A percentile compares a stretch with the other conserved stretches of the same genome.
Evolutionary conservation across 2,113 vertebrate genomes (phyloP).

Genomic region (Platycercus adscitus): DNA sequence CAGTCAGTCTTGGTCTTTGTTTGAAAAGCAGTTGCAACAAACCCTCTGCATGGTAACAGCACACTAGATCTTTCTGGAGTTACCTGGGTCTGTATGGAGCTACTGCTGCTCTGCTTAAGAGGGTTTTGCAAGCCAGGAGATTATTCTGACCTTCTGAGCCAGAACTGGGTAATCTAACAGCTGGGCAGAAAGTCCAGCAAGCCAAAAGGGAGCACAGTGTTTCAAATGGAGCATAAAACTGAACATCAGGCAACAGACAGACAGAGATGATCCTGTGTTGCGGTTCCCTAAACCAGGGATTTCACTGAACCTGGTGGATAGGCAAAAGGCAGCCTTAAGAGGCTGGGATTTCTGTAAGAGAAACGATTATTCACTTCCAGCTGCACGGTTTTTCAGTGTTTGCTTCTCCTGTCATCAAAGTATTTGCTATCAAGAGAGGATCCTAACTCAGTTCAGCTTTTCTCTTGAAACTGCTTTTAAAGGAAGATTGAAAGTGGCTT

Average conservation of each 20-base stretch:
- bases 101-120: neutral
- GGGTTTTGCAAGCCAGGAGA: neutral
- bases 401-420: neutral
- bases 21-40: neutral
- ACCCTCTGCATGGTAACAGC: neutral
- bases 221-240: neutral
- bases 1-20: neutral
- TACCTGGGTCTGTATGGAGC: neutral
- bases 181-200: neutral
- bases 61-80: neutral
- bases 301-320: neutral
- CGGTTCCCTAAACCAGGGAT: neutral
- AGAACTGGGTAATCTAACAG: neutral
- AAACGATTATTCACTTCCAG: neutral
- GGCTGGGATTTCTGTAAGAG: neutral
- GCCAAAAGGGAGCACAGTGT: neutral
- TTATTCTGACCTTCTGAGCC: neutral
- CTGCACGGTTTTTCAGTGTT: neutral
- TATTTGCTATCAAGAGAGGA: neutral
- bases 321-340: neutral
- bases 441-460: neutral
- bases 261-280: neutral
- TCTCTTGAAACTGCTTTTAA: neutral
- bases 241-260: neutral
- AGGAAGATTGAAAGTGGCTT: neutral